A percentile compares a stretch with the other conserved stretches of the same genome.
Evolutionary conservation across 2,797 vertebrate species (phyloP).

Genomic region (Orientallactaga sibirica): DNA sequence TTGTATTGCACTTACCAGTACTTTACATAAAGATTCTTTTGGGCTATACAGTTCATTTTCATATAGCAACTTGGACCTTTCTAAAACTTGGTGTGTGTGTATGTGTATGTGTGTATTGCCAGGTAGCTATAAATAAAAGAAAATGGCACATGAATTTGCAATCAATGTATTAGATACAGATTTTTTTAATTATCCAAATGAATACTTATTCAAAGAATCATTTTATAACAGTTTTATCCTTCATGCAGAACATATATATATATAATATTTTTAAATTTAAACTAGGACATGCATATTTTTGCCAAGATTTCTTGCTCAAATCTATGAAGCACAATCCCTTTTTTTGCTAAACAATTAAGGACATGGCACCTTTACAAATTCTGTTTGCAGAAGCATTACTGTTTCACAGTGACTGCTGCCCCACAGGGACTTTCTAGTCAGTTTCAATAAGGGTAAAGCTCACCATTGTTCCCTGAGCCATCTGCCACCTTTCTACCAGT

Average conservation of each 20-base stretch:
- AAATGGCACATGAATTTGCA: neutral
- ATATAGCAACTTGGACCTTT: neutral
- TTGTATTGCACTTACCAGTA: neutral
- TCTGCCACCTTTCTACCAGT: too few relatives aligned
- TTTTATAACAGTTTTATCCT: neutral
- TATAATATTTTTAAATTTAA: conserved; percentile 8
- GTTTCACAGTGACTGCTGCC: neutral
- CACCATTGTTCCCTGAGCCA: neutral
- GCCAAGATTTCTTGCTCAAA: neutral
- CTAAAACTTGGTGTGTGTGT: neutral
- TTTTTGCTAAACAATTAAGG: neutral
- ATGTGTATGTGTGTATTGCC: neutral
- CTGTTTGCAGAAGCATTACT: neutral
- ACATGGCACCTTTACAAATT: neutral
- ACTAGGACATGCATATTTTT: neutral
- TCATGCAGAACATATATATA: neutral
- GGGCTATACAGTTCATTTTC: neutral
- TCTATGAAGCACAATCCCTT: neutral
- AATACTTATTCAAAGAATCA: neutral
- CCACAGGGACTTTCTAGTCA: neutral
- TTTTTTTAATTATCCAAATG: neutral
- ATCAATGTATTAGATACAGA: neutral
- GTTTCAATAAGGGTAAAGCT: neutral
- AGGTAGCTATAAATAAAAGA: neutral
- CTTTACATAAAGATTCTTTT: neutral